Conservation (phyloP, 2,113 vertebrate species). For the Sceloporus undulatus region DNA sequence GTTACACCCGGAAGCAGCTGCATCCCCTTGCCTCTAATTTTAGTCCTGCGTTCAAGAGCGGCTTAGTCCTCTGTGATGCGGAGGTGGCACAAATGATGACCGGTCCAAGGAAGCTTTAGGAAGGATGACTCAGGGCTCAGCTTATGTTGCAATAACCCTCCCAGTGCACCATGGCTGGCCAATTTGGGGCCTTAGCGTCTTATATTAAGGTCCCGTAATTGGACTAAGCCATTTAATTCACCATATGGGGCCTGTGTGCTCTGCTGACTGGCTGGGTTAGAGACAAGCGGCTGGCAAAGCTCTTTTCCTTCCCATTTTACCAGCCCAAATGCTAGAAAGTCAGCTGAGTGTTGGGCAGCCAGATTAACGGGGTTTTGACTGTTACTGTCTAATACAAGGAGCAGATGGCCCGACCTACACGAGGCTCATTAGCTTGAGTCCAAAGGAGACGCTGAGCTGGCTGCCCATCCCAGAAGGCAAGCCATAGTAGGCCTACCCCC, state of each 20-base stretch:
- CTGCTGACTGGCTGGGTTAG: slow-evolving; percentile 9
- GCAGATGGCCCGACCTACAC: background rate
- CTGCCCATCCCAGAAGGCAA: background rate
- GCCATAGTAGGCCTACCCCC: background rate
- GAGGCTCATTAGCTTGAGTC: background rate
- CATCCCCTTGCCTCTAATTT: slow-evolving; percentile 65
- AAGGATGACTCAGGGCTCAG: slow-evolving; percentile 68
- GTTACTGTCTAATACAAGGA: slow-evolving; percentile 5
- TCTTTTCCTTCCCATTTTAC: background rate
- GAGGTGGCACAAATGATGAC: slow-evolving; percentile 57
- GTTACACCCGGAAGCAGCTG: slow-evolving; percentile 64
- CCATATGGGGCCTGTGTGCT: slow-evolving; percentile 19
- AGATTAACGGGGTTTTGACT: slow-evolving; percentile 32
- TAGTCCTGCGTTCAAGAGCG: slow-evolving; percentile 68
- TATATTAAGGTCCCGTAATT: slow-evolving; percentile 68
- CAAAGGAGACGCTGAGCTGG: background rate
- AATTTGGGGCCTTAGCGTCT: slow-evolving; percentile 44
- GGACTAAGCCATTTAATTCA: slow-evolving; percentile 70
- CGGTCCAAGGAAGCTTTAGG: slow-evolving; percentile 60
- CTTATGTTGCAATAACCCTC: slow-evolving; percentile 61
- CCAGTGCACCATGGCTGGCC: slow-evolving; percentile 61
- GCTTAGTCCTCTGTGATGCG: slow-evolving; percentile 43
- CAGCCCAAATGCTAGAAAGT: background rate
- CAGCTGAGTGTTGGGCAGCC: background rate
- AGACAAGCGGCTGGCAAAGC: slow-evolving; percentile 36